Base-by-base conservation (phyloP, 1,140 invertebrate genomes). In the Drosophila busckii region DNA sequence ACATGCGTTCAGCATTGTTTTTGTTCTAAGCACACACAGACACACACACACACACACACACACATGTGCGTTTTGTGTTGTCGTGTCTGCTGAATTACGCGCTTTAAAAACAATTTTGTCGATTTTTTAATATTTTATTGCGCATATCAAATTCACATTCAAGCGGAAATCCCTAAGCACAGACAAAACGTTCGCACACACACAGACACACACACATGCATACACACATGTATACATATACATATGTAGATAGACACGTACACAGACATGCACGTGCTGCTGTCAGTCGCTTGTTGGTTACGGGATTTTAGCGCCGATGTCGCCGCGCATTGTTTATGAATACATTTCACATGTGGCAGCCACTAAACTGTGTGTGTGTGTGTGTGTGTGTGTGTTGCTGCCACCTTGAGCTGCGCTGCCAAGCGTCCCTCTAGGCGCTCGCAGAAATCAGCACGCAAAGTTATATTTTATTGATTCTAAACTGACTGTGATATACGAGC, bases 401-500 rank as follows among this genome's bases (percentile, higher is more conserved):
- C 23, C 70, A 80, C 71, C 71, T 73, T 78, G 53, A 71, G 56
- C 41, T 49, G 26, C 52, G 35, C 23, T 60, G 32, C 19, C 26
- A 12, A 15, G 6, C 37, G 37, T 6, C 13, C 70, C 63, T 53
- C 40, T 22, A 34, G 31, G 45, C 42, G 42, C 34, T 49, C 40
- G 37, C 37, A 55, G 50, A 80, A 80, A 80, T 80, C 75, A 80
- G 73, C 73, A 80, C 73, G 68, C 64, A 73, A 82, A 80, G 75
- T 80, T 73, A 80, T 80, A 68, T 80, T 80, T 80, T 80, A 80
- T 80, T 80, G 73, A 80, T 80, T 80, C 68, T 73, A 65, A 80
- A 73, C 68, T 59, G 75, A 82, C 73, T 80, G 54, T 80, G 73
- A 78, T 78, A 54, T 78, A 65, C 65, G 62, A 25, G 9, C 40